Evolutionary conservation across 2,797 vertebrate genomes (phyloP), one percentile per base, ranked within the genome.

Genomic region (Buceros bicornis): DNA sequence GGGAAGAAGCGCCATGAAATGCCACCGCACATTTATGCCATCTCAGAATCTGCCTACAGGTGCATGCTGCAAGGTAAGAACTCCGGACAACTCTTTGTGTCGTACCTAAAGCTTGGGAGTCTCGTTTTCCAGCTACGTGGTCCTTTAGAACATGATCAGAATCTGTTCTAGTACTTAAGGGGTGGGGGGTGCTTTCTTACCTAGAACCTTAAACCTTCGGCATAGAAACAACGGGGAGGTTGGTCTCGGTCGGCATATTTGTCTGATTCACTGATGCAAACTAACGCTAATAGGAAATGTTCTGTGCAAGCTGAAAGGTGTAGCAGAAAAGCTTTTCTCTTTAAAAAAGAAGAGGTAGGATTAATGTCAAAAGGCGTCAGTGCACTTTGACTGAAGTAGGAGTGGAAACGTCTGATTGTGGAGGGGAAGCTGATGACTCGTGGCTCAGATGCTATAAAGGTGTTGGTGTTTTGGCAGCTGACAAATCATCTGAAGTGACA

Each of bases 1-100:
- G 99, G 99, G 73, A 99, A 99, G 97, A 99, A 99, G 94, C 99
- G 99, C 73, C 99, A 99, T 3, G 99, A 99, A 95, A 99, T 99
- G 99, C 99, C 99, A 1, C 99, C 99, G 3, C 99, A 99, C 97
- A 99, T 99, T 96, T 99, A 99, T 4, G 99, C 99, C 50, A 99
- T 99, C 96, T 99, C 99, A 3, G 99, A 99, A 90, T 99, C 99
- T 51, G 99, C 99, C 1, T 99, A 99, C 97, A 98, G 99, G 90
- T 99, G 99, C 98, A 99, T 99, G 99, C 98, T 99, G 10, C 99
- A 99, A 99, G 99, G 99, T 99, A 98, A 97, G 94, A 25, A 24
- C 48, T 9, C 13, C 29, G 61, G 16, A 18, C 54, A 51, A 0
- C 13, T 57, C 31, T 53, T 37, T 5, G 1, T 45, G 26, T 1